phyloP scores from a whole-genome alignment of 2,888 invertebrate genomes.

The Dorcus parallelipipedus region DNA sequence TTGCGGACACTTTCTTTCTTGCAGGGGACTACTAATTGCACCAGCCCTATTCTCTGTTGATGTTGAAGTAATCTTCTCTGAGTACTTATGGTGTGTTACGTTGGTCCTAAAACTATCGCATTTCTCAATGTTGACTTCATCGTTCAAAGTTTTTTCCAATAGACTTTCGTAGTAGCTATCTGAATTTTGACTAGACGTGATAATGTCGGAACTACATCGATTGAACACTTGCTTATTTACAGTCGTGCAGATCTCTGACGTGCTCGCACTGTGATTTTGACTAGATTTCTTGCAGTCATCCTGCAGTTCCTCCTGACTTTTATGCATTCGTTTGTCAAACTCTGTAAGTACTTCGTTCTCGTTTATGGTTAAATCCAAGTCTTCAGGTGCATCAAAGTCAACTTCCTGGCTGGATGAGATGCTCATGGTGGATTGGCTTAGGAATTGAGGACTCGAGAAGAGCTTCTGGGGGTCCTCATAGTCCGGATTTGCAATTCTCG shows the following conservation, averaged over 20 bases:
- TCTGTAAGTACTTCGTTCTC: constrained; percentile 46
- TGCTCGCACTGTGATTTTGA: constrained; percentile 10
- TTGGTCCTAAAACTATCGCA: constrained; percentile 29
- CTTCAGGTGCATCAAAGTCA: constrained; percentile 56
- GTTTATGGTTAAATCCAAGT: constrained; percentile 41
- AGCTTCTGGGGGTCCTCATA: constrained; percentile 79
- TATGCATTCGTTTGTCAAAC: constrained; percentile 38
- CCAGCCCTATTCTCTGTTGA: background rate
- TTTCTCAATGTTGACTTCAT: constrained; percentile 37
- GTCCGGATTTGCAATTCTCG: constrained; percentile 83
- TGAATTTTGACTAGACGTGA: constrained; percentile 42
- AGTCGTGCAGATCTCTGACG: constrained; percentile 4
- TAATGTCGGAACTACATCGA: constrained; percentile 14
- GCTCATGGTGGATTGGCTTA: constrained; percentile 24
- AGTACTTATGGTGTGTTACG: background rate
- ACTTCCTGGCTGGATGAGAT: constrained; percentile 33
- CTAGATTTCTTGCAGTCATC: constrained; percentile 21
- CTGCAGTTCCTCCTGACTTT: constrained; percentile 29
- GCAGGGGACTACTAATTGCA: background rate
- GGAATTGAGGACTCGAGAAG: constrained; percentile 36
- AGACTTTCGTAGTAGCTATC: constrained; percentile 46
- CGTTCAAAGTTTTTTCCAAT: constrained; percentile 41
- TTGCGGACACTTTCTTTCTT: constrained; percentile 15
- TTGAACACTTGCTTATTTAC: constrained; percentile 1
- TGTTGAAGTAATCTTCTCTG: background rate